Evolutionary conservation across 2,888 invertebrate genomes (phyloP).

Genomic region (Agrotis ipsilon): DNA sequence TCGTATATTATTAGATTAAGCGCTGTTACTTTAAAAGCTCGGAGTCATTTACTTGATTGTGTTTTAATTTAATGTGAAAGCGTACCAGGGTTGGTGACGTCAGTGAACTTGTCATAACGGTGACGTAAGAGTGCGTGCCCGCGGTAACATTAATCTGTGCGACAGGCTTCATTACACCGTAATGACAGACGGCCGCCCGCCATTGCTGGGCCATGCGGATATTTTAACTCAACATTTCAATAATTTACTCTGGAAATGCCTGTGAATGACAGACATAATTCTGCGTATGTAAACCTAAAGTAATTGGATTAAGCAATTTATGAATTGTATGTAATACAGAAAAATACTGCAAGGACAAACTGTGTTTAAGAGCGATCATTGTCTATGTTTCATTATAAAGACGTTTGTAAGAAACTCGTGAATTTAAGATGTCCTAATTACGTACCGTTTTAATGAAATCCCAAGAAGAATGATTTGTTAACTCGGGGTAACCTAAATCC

Average conservation of each 20-base stretch:
- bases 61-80: conserved; percentile 44
- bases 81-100: conserved; percentile 29
- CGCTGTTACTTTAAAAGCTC: conserved; percentile 56
- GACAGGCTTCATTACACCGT: conserved; percentile 49
- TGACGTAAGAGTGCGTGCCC: conserved; percentile 42
- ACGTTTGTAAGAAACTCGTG: too few species aligned
- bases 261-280: background rate
- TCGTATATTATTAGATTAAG: conserved; percentile 42
- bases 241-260: conserved; percentile 13
- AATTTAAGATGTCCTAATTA: background rate
- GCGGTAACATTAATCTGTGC: conserved; percentile 48
- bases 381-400: too few species aligned
- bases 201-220: conserved; percentile 4
- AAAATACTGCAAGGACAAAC: background rate
- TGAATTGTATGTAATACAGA: background rate
- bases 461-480: background rate
- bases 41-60: conserved; percentile 53
- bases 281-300: background rate
- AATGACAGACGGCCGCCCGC: conserved; percentile 29
- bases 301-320: background rate
- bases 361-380: background rate
- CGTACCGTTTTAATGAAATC: background rate
- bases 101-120: conserved; percentile 48
- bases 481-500: background rate
- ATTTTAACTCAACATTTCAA: conserved; percentile 23